A percentile compares a stretch with the other conserved stretches of the same genome.
Evolutionary conservation across 2,888 invertebrate species (phyloP).

Genomic region (Tiphia femorata): DNA sequence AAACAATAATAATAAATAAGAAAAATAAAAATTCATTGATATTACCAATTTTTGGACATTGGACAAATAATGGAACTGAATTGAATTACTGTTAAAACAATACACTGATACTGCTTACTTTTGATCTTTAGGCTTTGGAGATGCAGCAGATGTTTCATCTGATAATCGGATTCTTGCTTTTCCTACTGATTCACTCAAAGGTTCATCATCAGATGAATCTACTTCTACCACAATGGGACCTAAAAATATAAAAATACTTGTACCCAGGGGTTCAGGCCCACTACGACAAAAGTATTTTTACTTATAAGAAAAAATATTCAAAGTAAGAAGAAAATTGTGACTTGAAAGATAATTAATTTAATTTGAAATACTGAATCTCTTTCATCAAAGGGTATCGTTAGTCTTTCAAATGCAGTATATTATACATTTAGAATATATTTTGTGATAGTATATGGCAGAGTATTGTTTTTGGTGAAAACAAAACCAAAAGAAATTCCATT

Average conservation of each 20-base stretch:
- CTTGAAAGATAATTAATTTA: constrained; percentile 5
- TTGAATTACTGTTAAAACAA: constrained; percentile 34
- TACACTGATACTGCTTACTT: constrained; percentile 56
- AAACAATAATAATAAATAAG: constrained; percentile 21
- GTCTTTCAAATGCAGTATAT: not conserved
- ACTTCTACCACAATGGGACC: constrained; percentile 75
- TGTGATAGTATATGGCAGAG: too few relatives aligned
- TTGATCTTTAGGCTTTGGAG: constrained; percentile 67
- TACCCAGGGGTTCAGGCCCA: constrained; percentile 22
- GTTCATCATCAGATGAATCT: constrained; percentile 85
- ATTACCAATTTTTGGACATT: constrained; percentile 9
- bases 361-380: too few relatives aligned
- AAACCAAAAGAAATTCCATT: too few relatives aligned
- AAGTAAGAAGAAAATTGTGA: too few relatives aligned
- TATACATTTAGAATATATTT: too few relatives aligned
- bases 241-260: constrained; percentile 47
- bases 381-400: too few relatives aligned
- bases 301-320: constrained; percentile 3
- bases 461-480: too few relatives aligned
- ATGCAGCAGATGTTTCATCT: constrained; percentile 61
- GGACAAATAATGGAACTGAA: too few relatives aligned
- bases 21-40: constrained; percentile 42
- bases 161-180: constrained; percentile 73
- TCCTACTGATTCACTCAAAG: constrained; percentile 78
- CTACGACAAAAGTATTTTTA: too few relatives aligned